Evolutionary conservation across 64 coral and sea anemone species (phyloP).

Genomic region (Pocillopora verrucosa): DNA sequence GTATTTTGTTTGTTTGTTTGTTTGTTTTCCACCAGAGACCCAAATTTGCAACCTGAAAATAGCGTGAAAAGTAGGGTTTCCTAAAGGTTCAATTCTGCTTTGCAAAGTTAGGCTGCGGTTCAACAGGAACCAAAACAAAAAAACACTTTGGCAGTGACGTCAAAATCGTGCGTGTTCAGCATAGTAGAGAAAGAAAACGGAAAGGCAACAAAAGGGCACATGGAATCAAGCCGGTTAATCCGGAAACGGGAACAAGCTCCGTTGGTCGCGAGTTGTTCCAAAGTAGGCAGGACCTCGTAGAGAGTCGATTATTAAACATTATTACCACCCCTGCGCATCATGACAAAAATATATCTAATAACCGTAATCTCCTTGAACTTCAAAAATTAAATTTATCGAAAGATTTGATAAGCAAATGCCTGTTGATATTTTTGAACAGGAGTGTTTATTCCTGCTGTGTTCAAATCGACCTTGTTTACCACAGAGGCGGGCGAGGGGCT

Average conservation of each 20-base stretch:
- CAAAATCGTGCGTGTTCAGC: background rate
- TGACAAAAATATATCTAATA: background rate
- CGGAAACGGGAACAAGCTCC: slow-evolving; percentile 18
- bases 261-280: slow-evolving; percentile 26
- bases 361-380: background rate
- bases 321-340: background rate
- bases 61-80: too few relatives aligned
- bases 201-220: background rate
- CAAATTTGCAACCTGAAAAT: too few relatives aligned
- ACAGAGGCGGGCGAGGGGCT: background rate
- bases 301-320: slow-evolving; percentile 24
- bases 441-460: background rate
- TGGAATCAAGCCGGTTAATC: slow-evolving; percentile 12
- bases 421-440: slow-evolving; percentile 1
- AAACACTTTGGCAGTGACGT: background rate
- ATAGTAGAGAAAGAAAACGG: background rate
- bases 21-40: too few relatives aligned
- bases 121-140: background rate
- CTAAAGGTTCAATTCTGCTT: background rate
- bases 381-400: slow-evolving; percentile 6
- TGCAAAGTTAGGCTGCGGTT: background rate
- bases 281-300: background rate
- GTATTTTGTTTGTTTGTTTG: too few relatives aligned
- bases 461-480: background rate
- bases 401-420: slow-evolving; percentile 19